Conservation (phyloP, 2,113 vertebrate genomes). For the Conger conger region DNA sequence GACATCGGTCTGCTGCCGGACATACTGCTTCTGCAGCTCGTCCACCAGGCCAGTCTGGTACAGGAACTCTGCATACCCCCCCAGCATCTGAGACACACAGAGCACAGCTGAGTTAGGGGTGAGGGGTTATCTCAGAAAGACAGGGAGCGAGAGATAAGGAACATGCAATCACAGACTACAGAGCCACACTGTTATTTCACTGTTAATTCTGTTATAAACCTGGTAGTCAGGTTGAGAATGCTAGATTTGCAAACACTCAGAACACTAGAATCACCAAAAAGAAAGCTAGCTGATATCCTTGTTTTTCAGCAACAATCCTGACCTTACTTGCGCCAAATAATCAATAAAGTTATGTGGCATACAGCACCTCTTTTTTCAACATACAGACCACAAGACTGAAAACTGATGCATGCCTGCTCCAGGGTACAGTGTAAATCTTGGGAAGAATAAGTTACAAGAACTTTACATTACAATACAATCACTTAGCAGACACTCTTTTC, state of each 20-base stretch:
- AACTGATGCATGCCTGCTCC: not conserved
- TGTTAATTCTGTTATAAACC: not conserved
- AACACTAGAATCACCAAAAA: not conserved
- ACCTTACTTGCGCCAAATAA: not conserved
- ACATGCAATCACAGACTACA: not conserved
- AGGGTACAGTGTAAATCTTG: too few species aligned
- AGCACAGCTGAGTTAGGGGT: too few species aligned
- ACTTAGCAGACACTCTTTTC: not conserved
- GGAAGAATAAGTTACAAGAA: too few species aligned
- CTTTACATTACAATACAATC: not conserved
- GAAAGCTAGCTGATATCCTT: not conserved
- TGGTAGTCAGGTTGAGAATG: not conserved
- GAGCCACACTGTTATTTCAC: not conserved
- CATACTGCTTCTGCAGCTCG: constrained; percentile 61
- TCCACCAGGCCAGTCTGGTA: constrained; percentile 67
- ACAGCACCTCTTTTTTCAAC: not conserved
- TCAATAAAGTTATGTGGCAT: not conserved
- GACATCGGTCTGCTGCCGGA: constrained; percentile 65
- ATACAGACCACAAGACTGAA: not conserved
- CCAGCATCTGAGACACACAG: constrained; percentile 62
- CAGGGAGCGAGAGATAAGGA: not conserved
- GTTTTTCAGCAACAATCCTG: not conserved
- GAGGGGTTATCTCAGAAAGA: not conserved
- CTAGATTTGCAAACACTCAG: not conserved
- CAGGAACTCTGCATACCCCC: constrained; percentile 70